phyloP scores from a whole-genome alignment of 2,888 invertebrate genomes.

The Macrosoma leucophasiata region DNA sequence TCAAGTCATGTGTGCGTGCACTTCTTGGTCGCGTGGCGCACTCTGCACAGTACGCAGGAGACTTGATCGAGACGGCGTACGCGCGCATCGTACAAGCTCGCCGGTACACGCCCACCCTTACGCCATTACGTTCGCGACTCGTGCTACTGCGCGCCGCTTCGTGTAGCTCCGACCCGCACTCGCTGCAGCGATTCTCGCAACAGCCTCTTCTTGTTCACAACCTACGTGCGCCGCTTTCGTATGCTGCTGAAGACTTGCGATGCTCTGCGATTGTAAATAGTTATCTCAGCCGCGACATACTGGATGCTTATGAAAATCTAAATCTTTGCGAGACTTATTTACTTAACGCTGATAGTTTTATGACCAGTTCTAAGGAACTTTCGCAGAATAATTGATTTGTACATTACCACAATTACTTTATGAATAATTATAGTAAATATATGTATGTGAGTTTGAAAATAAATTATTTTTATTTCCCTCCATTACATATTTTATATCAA shows the following conservation, averaged over 20 bases:
- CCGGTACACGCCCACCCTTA: conserved; percentile 20
- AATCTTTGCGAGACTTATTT: conserved; percentile 45
- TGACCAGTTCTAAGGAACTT: too few relatives aligned
- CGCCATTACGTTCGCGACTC: conserved; percentile 32
- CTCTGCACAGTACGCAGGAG: conserved; percentile 37
- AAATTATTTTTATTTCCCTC: too few relatives aligned
- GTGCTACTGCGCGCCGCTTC: conserved; percentile 29
- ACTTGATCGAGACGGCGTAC: conserved; percentile 33
- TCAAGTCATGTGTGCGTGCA: conserved; percentile 32
- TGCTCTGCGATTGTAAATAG: conserved; percentile 40
- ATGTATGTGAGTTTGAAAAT: too few relatives aligned
- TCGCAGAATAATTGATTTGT: too few relatives aligned
- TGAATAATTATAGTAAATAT: too few relatives aligned
- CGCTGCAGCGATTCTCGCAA: conserved; percentile 30
- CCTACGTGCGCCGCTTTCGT: conserved; percentile 32
- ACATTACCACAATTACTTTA: too few relatives aligned
- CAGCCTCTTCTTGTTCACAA: conserved; percentile 30
- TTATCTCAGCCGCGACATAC: conserved; percentile 32
- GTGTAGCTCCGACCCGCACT: background rate
- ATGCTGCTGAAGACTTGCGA: conserved; percentile 32
- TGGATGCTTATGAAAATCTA: conserved; percentile 33
- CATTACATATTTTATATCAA: too few relatives aligned
- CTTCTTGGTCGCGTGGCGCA: conserved; percentile 32
- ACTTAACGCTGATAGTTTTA: conserved; percentile 31
- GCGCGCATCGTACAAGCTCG: conserved; percentile 28